phyloP scores from a whole-genome alignment of 2,113 vertebrate genomes.

The Dinomys branickii region DNA sequence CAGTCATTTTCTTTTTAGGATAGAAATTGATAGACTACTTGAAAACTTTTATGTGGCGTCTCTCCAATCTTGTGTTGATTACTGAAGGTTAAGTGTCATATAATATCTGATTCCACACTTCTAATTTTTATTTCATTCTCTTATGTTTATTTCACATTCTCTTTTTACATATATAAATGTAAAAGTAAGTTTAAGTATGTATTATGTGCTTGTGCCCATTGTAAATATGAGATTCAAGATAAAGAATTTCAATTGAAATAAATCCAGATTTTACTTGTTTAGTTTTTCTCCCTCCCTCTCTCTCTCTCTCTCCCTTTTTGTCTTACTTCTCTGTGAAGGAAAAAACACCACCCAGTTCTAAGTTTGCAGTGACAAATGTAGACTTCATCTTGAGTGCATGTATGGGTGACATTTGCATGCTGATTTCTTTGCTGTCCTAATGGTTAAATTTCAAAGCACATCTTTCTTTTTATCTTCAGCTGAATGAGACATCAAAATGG shows the following conservation, averaged over 20 bases:
- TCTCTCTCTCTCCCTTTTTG: neutral
- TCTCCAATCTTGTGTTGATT: neutral
- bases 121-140: neutral
- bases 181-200: neutral
- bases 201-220: neutral
- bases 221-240: neutral
- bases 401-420: conserved; percentile 86
- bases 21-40: neutral
- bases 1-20: neutral
- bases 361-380: conserved; percentile 49
- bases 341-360: neutral
- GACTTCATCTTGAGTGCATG: conserved; percentile 83
- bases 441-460: conserved; percentile 88
- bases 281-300: neutral
- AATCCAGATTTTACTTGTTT: neutral
- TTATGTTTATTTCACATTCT: neutral
- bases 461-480: conserved; percentile 88
- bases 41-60: neutral
- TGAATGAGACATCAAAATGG: conserved; percentile 90
- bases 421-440: conserved; percentile 82
- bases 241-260: neutral
- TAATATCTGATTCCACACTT: neutral
- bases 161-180: neutral
- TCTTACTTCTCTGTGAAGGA: neutral
- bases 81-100: neutral